phyloP scores from a whole-genome alignment of 2,888 invertebrate species.

The Chrysolina haemoptera region DNA sequence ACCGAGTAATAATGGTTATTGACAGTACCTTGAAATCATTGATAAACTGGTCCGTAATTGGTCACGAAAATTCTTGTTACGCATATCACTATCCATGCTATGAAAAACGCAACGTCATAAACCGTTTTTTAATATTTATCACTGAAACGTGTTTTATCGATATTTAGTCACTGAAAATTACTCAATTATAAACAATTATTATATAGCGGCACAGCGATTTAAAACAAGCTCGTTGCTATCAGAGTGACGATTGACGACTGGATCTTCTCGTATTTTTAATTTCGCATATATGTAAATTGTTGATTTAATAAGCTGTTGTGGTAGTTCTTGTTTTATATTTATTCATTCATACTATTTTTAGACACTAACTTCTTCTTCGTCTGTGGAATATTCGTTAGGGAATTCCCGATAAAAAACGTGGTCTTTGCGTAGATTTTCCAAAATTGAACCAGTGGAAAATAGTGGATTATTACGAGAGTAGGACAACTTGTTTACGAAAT shows the following conservation, averaged over 20 bases:
- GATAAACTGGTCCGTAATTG: neutral
- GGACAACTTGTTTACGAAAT: neutral
- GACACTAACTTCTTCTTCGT: neutral
- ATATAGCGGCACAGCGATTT: neutral
- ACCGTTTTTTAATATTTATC: neutral
- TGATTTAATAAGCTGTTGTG: constrained; percentile 3
- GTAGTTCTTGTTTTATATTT: constrained; percentile 4
- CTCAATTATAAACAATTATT: neutral
- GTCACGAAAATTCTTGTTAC: neutral
- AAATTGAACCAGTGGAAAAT: neutral
- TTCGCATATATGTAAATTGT: constrained; percentile 1
- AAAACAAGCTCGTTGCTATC: neutral
- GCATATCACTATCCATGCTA: neutral
- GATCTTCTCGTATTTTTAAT: constrained; percentile 9
- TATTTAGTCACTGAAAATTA: neutral
- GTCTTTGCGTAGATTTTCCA: neutral
- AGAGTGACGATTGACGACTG: neutral
- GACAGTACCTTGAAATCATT: neutral
- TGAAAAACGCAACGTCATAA: neutral
- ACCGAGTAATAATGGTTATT: neutral
- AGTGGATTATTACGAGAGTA: neutral
- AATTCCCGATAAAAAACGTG: neutral
- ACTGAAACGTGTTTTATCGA: neutral
- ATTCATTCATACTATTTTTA: constrained; percentile 8
- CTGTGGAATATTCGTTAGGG: neutral